Evolutionary conservation across 2,888 invertebrate genomes (phyloP).

Genomic region (Hemithea aestivaria): DNA sequence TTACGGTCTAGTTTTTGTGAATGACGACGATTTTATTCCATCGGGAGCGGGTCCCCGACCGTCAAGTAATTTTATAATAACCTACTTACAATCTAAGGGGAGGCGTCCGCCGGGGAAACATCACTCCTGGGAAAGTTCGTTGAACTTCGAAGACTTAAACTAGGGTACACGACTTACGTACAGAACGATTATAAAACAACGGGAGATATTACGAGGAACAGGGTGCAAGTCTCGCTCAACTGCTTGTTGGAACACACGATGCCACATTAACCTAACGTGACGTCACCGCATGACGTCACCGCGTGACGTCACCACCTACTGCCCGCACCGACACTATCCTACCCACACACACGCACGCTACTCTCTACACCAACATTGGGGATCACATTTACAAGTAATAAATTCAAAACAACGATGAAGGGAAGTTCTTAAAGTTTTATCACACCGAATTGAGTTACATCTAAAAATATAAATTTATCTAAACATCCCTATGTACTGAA

Average conservation of each 20-base stretch:
- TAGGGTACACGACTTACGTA: conserved; percentile 50
- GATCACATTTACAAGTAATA: not conserved
- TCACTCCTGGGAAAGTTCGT: conserved; percentile 35
- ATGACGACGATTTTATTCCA: conserved; percentile 8
- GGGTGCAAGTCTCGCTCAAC: conserved; percentile 61
- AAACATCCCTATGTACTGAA: conserved; percentile 1
- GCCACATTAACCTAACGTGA: conserved; percentile 61
- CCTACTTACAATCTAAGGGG: conserved; percentile 61
- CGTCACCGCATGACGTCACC: conserved; percentile 25
- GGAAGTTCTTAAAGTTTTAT: not conserved
- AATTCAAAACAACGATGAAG: too few relatives aligned
- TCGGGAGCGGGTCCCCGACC: conserved; percentile 34
- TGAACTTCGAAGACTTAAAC: conserved; percentile 46
- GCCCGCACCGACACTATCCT: conserved; percentile 37
- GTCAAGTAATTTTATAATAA: conserved; percentile 36
- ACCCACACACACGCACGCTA: conserved; percentile 32
- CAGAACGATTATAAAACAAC: conserved; percentile 24
- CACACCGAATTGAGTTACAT: conserved; percentile 3
- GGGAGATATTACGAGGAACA: conserved; percentile 19
- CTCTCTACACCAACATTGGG: conserved; percentile 23
- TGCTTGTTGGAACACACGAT: conserved; percentile 71
- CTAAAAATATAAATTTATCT: conserved; percentile 3
- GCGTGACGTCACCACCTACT: conserved; percentile 47
- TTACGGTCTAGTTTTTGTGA: conserved; percentile 49
- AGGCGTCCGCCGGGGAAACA: conserved; percentile 46